Base-by-base conservation (phyloP, 2,113 vertebrate genomes). In the Aptenodytes patagonicus region DNA sequence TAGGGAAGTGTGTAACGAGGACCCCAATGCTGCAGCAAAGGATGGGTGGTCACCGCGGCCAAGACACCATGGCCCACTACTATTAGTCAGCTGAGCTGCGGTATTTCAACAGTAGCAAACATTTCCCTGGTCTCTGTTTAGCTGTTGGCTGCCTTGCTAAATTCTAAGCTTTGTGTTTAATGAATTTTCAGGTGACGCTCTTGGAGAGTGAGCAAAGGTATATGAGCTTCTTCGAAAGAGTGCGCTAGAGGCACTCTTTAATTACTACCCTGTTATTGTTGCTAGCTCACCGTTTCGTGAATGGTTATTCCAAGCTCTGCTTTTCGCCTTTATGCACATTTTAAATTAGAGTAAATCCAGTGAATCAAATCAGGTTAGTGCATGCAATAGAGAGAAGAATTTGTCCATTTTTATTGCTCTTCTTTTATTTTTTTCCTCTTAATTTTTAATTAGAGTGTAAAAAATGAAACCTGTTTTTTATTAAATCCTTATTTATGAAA, bases 401-500 rank as follows among this genome's bases (percentile, higher is more conserved):
- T 70, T 62, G n/a, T 42, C 51, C 2, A 4, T 34, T 94, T 92
- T 96, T 93, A 88, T 94, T 95, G 38, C 32, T 88, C 11, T 71
- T 82, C 36, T 77, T 58, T 54, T 72, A 57, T 58, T 83, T 87
- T 83, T 77, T 75, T 44, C 73, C 38, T 83, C 64, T 94, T 95
- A 83, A 93, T 96, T 95, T 97, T 97, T 97, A 95, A 96, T 97
- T 95, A 71, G 58, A 77, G 34, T 94, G 46, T 95, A 96, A 95
- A 96, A 95, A 97, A 90, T 73, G 58, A 89, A 97, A 83, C 66
- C 81, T 83, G 54, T 44, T 90, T 93, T 96, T 96, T 85, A 96
- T 97, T 95, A 95, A 97, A 91, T 75, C 47, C 31, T 95, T 97
- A 83, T 96, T 96, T 96, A 97, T 95, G 96, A 93, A 94, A 93